phyloP scores from a whole-genome alignment of 2,888 invertebrate species.

The Aromia moschata region DNA sequence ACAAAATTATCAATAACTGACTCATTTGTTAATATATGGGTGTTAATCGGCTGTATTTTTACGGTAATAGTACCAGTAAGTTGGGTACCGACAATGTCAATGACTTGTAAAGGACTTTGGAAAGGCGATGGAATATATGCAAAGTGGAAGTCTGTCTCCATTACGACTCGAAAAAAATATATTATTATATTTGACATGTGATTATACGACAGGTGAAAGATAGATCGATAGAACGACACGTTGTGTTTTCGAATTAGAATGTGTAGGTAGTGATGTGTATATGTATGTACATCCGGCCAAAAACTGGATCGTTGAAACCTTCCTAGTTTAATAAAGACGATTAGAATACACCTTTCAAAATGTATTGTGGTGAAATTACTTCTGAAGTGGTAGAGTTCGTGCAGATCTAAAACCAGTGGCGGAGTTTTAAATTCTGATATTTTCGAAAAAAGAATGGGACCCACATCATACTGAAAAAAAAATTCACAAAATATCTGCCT shows the following conservation, averaged over 20 bases:
- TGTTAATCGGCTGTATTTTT: conserved; percentile 11
- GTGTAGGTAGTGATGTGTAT: neutral
- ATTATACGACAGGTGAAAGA: neutral
- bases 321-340: too few species aligned
- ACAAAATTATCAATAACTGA: conserved; percentile 16
- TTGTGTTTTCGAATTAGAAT: conserved; percentile 3
- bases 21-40: conserved; percentile 19
- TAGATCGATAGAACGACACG: neutral
- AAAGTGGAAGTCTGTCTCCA: neutral
- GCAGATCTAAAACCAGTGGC: too few species aligned
- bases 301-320: too few species aligned
- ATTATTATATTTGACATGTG: neutral
- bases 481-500: too few species aligned
- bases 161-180: neutral
- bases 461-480: too few species aligned
- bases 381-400: too few species aligned
- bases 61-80: conserved; percentile 8
- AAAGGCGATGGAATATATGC: neutral
- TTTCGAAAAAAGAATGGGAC: too few species aligned
- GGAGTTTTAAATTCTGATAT: too few species aligned
- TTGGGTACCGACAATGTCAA: neutral
- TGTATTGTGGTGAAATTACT: too few species aligned
- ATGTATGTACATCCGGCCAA: neutral
- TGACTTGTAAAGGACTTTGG: neutral
- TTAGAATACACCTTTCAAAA: too few species aligned